These are phyloP conservation scores for Pogonognathellus flavescens DNA, from an alignment of 1,140 invertebrate genomes.

Conservation along the genomic window DNA sequence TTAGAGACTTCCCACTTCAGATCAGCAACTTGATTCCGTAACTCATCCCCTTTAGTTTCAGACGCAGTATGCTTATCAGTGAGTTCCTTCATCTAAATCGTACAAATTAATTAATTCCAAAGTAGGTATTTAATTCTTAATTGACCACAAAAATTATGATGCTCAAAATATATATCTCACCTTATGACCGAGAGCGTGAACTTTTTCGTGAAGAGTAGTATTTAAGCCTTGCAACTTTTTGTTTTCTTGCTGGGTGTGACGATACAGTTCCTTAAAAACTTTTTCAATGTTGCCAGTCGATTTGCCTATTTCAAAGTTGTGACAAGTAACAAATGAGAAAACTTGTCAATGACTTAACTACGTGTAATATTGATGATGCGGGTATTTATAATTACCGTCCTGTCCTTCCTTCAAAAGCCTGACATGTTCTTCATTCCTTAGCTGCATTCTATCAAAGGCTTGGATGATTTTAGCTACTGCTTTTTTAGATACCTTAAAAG, in stretches of 20 bases:
- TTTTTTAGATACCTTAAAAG: slow-evolving; percentile 77
- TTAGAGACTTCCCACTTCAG: slow-evolving; percentile 94
- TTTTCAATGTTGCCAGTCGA: too few relatives aligned
- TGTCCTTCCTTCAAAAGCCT: slow-evolving; percentile 87
- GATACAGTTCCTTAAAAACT: slow-evolving; percentile 83
- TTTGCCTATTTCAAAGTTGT: too few relatives aligned
- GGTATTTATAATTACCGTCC: slow-evolving; percentile 71
- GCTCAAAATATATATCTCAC: too few relatives aligned
- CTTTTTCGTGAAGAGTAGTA: slow-evolving; percentile 92
- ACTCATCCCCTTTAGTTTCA: slow-evolving; percentile 93
- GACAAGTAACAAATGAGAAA: too few relatives aligned
- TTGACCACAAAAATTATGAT: too few relatives aligned
- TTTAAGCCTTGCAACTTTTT: slow-evolving; percentile 89
- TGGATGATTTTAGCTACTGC: slow-evolving; percentile 96
- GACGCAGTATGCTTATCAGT: slow-evolving; percentile 91
- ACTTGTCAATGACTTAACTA: too few relatives aligned
- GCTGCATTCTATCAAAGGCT: slow-evolving; percentile 74
- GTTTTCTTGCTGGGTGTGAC: slow-evolving; percentile 91
- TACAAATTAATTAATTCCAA: too few relatives aligned
- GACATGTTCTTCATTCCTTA: slow-evolving; percentile 81
- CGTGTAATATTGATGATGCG: too few relatives aligned
- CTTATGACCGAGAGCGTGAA: slow-evolving; percentile 91
- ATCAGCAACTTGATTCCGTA: slow-evolving; percentile 96
- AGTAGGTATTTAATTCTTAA: too few relatives aligned
- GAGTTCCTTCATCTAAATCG: slow-evolving; percentile 77